Evolutionary conservation across 2,797 vertebrate species (phyloP).

Genomic region (Macroramphosus scolopax): DNA sequence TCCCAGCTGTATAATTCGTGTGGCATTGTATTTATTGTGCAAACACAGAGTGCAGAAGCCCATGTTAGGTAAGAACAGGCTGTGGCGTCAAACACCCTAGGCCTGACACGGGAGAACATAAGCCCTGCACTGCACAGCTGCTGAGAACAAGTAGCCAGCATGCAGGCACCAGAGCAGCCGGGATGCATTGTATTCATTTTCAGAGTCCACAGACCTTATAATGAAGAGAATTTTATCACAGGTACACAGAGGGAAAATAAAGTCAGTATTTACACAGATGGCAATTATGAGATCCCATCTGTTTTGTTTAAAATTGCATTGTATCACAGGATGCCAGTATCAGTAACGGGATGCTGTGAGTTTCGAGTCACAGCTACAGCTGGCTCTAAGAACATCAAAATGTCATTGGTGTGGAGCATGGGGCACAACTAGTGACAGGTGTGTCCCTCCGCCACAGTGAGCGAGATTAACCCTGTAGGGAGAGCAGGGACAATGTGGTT

Average conservation of each 20-base stretch:
- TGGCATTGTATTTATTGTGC: constrained; percentile 66
- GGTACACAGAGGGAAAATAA: constrained; percentile 16
- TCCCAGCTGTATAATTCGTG: constrained; percentile 51
- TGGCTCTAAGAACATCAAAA: constrained; percentile 54
- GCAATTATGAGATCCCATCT: constrained; percentile 23
- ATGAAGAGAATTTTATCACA: constrained; percentile 21
- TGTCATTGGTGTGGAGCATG: constrained; percentile 51
- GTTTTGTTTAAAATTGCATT: constrained; percentile 20
- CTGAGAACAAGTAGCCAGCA: constrained; percentile 39
- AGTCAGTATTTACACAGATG: constrained; percentile 27
- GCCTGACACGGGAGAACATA: constrained; percentile 50
- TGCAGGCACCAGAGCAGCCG: constrained; percentile 14
- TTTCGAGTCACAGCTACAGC: constrained; percentile 40
- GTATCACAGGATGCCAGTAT: constrained; percentile 11
- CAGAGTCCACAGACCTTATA: constrained; percentile 25
- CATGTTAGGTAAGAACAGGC: constrained; percentile 73
- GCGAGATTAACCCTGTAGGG: constrained; percentile 34
- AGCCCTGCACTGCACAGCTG: constrained; percentile 50
- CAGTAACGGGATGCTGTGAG: constrained; percentile 5
- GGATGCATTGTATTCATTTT: constrained; percentile 29
- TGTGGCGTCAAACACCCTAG: constrained; percentile 60
- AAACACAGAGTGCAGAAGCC: constrained; percentile 61
- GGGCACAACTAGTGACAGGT: constrained; percentile 57
- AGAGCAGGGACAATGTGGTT: constrained; percentile 14
- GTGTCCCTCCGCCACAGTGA: constrained; percentile 60